A percentile compares a stretch with the other conserved stretches of the same genome.
phyloP scores from a whole-genome alignment of 2,113 vertebrate species.

The Aldabrachelys gigantea region DNA sequence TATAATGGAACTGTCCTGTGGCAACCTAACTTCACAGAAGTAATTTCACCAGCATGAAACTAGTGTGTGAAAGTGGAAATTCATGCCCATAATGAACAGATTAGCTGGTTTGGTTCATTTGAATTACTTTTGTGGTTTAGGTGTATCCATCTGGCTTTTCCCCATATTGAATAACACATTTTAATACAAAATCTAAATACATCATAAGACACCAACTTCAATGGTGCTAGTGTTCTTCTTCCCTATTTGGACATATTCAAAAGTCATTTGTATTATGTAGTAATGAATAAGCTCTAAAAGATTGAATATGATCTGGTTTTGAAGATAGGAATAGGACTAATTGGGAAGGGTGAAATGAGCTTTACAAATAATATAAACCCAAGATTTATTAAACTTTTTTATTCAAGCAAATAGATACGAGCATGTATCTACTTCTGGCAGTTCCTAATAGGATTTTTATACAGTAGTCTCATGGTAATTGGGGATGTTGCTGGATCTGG shows the following conservation, averaged over 20 bases:
- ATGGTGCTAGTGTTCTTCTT: not conserved
- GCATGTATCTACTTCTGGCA: not conserved
- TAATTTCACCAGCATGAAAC: not conserved
- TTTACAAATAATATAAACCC: not conserved
- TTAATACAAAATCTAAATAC: not conserved
- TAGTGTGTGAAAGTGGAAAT: not conserved
- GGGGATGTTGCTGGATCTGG: not conserved
- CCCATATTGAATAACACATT: not conserved
- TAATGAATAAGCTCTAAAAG: not conserved
- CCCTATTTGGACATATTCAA: not conserved
- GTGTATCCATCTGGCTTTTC: not conserved
- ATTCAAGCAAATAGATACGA: not conserved
- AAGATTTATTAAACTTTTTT: not conserved
- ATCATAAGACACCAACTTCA: not conserved
- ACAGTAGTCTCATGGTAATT: not conserved
- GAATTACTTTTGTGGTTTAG: not conserved
- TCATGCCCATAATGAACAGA: not conserved
- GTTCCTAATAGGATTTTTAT: not conserved
- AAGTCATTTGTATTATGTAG: not conserved
- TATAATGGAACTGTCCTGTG: not conserved
- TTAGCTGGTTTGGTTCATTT: not conserved
- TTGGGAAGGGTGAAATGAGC: not conserved
- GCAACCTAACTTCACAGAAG: not conserved
- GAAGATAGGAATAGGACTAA: not conserved
- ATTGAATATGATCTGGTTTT: not conserved